phyloP scores from a whole-genome alignment of 2,797 vertebrate species.

The Ctenopoma multispine region DNA sequence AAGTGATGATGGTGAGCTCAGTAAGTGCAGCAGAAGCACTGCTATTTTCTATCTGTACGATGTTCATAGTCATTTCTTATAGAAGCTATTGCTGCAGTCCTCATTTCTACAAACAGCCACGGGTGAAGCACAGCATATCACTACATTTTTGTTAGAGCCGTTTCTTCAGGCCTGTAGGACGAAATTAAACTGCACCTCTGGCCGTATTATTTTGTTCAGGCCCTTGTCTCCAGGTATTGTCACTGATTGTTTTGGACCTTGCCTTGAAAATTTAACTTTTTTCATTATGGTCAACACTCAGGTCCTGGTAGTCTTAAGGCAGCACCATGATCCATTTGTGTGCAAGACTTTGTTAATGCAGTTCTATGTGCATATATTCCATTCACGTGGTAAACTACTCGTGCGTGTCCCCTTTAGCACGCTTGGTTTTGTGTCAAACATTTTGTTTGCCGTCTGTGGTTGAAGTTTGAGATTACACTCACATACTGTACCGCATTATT shows the following conservation, averaged over 20 bases:
- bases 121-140: too few relatives aligned
- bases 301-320: background rate
- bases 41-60: too few relatives aligned
- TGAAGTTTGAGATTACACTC: background rate
- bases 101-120: too few relatives aligned
- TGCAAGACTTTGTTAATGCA: background rate
- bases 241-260: constrained; percentile 19
- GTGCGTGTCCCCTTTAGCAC: background rate
- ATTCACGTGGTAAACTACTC: constrained; percentile 3
- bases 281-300: background rate
- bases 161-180: background rate
- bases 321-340: background rate
- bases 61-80: too few relatives aligned
- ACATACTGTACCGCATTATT: background rate
- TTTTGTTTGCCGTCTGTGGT: background rate
- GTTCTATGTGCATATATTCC: background rate
- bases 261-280: constrained; percentile 22
- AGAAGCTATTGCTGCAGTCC: too few relatives aligned
- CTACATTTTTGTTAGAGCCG: background rate
- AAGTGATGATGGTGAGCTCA: background rate
- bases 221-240: background rate
- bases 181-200: background rate
- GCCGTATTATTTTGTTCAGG: background rate
- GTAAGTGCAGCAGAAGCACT: background rate
- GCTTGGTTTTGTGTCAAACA: constrained; percentile 6